Evolutionary conservation across 2,113 vertebrate genomes (phyloP), one percentile per base, ranked within the genome.

Genomic region (Canis aureus): DNA sequence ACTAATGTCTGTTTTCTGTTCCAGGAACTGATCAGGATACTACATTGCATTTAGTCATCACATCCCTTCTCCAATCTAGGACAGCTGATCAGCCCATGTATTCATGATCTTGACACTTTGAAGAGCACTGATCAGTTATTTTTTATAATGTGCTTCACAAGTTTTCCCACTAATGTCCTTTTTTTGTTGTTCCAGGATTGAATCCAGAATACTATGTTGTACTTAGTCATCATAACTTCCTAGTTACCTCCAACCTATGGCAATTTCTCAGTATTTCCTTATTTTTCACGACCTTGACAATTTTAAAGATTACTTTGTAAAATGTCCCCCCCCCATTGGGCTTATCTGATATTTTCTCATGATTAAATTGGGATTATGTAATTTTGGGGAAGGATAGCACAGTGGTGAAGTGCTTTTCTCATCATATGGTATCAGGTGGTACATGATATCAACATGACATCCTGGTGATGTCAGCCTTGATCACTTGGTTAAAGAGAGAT

Each of bases 261-360:
- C 49, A 94, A 55, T 95, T 85, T 94, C 59, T 60, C 71, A 60
- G 6, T 67, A 5, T 81, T 81, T 79, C n/a, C 15, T 69, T 94
- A 22, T 55, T 94, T 96, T 81, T 81, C 35, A 55, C 27, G 27
- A 78, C 6, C 22, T 81, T 88, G 79, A 78, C 13, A 62, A 60
- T 83, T 94, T 66, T 66, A 80, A 97, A 96, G 16, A 80, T 80
- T 76, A 86, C 23, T 81, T 78, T 96, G 38, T 43, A 94, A 17
- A 88, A 67, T 85, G 12, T 35, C n/a, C 51, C 71, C 29, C 51
- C 71, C 29, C 16, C 64, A 8, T 79, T 16, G 3, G 9, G 51
- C 89, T 81, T 94, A 15, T 91, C 32, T 92, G 25, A 57, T 95
- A 13, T 53, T 82, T 86, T 92, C 60, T 96, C 43, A 43, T 59